Percentiles rank a stretch among this genome's conserved stretches.
These are phyloP conservation scores for Batillaria attramentaria DNA, from an alignment of 1,140 invertebrate species.

Conservation along the genomic window DNA sequence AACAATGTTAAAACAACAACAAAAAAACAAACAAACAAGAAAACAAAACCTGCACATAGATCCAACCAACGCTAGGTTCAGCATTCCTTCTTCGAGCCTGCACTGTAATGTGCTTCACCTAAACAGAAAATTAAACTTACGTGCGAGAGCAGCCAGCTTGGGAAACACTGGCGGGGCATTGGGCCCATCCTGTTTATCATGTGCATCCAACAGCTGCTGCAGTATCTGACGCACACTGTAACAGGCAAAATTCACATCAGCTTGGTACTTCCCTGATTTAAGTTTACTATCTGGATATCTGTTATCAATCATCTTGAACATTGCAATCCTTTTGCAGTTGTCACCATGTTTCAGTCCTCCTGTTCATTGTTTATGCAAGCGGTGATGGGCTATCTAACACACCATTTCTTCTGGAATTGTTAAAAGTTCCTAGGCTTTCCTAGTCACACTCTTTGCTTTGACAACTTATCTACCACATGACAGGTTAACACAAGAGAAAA, in stretches of 20 bases:
- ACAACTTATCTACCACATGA: neutral
- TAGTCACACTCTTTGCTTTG: no score
- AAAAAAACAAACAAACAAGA: no score
- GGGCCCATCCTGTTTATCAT: constrained; percentile 53
- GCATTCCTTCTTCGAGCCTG: no score
- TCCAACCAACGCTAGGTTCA: no score
- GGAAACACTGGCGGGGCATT: constrained; percentile 55
- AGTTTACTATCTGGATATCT: no score
- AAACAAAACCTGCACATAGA: no score
- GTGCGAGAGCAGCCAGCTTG: constrained; percentile 56
- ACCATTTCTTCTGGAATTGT: neutral
- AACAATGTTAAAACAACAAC: no score
- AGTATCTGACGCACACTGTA: constrained; percentile 59
- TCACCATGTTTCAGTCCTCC: neutral
- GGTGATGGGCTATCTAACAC: neutral
- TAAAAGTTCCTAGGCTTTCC: no score
- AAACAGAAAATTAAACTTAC: no score
- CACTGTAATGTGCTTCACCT: no score
- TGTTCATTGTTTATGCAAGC: neutral
- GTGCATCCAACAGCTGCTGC: constrained; percentile 56
- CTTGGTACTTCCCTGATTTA: neutral
- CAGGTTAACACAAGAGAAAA: neutral
- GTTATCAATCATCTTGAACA: neutral
- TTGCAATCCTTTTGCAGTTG: neutral
- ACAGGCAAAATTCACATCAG: constrained; percentile 14